Evolutionary conservation across 2,888 invertebrate genomes (phyloP).

Genomic region (Carabus problematicus): DNA sequence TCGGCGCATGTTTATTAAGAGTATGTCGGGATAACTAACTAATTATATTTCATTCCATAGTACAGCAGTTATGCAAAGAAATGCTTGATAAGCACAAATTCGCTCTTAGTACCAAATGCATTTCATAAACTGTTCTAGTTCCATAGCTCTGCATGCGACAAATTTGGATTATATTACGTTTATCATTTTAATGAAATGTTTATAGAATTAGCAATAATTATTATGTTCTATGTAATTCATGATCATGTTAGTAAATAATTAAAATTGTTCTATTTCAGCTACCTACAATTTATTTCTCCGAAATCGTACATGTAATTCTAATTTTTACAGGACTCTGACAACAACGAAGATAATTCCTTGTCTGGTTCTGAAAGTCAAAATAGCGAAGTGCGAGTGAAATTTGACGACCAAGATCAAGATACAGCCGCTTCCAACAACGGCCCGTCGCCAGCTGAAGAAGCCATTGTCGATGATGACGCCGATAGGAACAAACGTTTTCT

Average conservation of each 20-base stretch:
- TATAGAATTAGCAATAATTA: no score
- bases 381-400: slow-evolving; percentile 63
- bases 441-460: slow-evolving; percentile 74
- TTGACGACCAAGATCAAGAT: slow-evolving; percentile 56
- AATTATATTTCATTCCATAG: no score
- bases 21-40: no score
- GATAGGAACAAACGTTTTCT: slow-evolving; percentile 84
- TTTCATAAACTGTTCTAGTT: no score
- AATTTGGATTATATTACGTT: background rate
- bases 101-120: no score
- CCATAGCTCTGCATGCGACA: slow-evolving; percentile 10
- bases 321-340: slow-evolving; percentile 58
- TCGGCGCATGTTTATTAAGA: no score
- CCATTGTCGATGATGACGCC: slow-evolving; percentile 75
- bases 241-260: background rate
- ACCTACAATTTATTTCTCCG: background rate
- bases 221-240: no score
- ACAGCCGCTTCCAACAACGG: slow-evolving; percentile 64
- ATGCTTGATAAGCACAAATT: no score
- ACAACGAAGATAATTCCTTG: slow-evolving; percentile 62
- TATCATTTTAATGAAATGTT: background rate
- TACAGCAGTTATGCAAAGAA: no score
- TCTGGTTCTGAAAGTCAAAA: slow-evolving; percentile 68
- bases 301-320: background rate
- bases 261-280: slow-evolving; percentile 1